Evolutionary conservation across 2,113 vertebrate genomes (phyloP).

Genomic region (Todiramphus saurophagus): DNA sequence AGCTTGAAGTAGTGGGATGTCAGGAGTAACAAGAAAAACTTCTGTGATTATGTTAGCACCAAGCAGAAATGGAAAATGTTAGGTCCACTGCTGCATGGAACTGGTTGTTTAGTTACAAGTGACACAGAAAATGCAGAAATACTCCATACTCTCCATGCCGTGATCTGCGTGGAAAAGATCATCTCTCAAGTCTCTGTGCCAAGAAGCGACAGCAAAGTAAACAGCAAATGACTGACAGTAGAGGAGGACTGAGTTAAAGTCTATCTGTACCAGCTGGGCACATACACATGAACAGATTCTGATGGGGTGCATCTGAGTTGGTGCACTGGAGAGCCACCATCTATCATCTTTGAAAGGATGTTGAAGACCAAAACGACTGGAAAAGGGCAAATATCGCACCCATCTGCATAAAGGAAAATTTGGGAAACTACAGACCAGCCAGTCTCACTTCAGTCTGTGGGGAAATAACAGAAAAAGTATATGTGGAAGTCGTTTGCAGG

Average conservation of each 20-base stretch:
- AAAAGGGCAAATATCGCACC: neutral
- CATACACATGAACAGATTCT: neutral
- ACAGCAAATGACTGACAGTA: neutral
- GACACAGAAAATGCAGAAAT: neutral
- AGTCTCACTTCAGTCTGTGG: neutral
- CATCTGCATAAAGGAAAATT: neutral
- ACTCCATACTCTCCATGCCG: neutral
- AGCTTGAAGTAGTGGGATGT: neutral
- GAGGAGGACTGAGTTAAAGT: neutral
- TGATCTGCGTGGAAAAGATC: neutral
- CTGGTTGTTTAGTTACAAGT: neutral
- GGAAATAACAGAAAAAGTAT: neutral
- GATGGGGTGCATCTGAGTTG: neutral
- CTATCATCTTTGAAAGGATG: neutral
- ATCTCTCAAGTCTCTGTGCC: neutral
- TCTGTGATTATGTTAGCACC: neutral
- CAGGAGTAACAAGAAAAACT: neutral
- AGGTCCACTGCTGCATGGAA: accelerated
- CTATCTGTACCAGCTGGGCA: neutral
- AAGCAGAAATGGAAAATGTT: neutral
- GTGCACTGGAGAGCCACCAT: neutral
- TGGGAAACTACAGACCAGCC: neutral
- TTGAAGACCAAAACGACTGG: neutral
- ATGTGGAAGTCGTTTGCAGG: neutral
- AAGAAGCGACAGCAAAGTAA: neutral